Evolutionary conservation across 2,888 invertebrate species (phyloP).

Genomic region (Julus scandinavius): DNA sequence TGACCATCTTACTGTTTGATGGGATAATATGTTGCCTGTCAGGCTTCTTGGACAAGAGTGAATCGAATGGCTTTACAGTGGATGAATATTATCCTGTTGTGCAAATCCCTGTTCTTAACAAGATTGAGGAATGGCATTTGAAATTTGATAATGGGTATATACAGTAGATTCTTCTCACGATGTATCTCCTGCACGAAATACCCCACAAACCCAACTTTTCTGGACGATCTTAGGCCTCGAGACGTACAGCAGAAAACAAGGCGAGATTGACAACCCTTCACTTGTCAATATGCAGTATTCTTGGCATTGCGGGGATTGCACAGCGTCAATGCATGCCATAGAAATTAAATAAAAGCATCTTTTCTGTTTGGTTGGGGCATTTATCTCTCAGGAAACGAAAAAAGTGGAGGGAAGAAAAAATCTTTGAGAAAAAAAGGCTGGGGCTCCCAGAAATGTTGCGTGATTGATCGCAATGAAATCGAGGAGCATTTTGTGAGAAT

Average conservation of each 20-base stretch:
- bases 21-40: too few relatives aligned
- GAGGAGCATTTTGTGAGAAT: conserved; percentile 23
- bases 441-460: not conserved
- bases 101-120: not conserved
- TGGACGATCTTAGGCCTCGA: not conserved
- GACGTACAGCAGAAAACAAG: not conserved
- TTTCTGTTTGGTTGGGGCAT: conserved; percentile 36
- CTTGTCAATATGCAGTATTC: not conserved
- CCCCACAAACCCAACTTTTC: not conserved
- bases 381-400: not conserved
- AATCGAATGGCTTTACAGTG: too few relatives aligned
- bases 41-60: too few relatives aligned
- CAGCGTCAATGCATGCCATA: not conserved
- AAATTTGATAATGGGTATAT: not conserved
- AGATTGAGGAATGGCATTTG: not conserved
- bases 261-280: not conserved
- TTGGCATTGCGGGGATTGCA: too few relatives aligned
- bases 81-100: too few relatives aligned
- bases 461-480: conserved; percentile 42
- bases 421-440: not conserved
- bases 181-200: not conserved
- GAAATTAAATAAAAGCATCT: conserved; percentile 42
- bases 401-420: not conserved
- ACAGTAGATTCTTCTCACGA: not conserved
- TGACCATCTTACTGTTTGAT: not conserved